Conservation (phyloP, 2,113 vertebrate species). For the Chionodraco myersi region DNA sequence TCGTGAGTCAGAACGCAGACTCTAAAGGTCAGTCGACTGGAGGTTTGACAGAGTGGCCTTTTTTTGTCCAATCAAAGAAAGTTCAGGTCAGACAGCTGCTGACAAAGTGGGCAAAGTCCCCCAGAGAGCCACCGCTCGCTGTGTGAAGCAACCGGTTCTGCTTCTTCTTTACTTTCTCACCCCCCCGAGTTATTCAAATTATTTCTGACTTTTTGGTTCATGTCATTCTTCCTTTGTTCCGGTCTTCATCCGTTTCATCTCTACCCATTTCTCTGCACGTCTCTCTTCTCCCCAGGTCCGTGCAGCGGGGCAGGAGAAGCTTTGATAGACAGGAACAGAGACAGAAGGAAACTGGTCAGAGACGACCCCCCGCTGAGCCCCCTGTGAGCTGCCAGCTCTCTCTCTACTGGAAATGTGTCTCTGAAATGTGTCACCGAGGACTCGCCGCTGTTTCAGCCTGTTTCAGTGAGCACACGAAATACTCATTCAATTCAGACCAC, state of each 20-base stretch:
- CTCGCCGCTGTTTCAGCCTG: not conserved
- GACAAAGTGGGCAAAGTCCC: constrained; percentile 54
- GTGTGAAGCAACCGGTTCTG: constrained; percentile 22
- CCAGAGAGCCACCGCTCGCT: constrained; percentile 25
- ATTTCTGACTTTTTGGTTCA: constrained; percentile 8
- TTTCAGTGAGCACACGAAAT: constrained; percentile 40
- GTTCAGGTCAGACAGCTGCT: constrained; percentile 46
- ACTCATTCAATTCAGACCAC: constrained; percentile 57
- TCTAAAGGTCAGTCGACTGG: constrained; percentile 52
- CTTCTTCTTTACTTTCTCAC: not conserved
- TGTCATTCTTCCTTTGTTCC: not conserved
- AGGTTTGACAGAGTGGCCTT: constrained; percentile 22
- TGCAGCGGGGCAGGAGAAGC: constrained; percentile 10
- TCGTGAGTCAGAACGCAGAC: not conserved
- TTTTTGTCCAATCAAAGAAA: constrained; percentile 39
- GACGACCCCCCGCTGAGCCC: constrained; percentile 43
- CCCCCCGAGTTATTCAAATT: constrained; percentile 1
- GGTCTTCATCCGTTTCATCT: not conserved
- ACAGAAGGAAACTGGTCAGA: constrained; percentile 28
- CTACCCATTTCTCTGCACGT: not conserved
- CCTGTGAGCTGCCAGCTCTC: constrained; percentile 16
- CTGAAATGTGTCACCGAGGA: not conserved
- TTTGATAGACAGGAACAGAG: constrained; percentile 35
- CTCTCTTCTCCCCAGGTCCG: not conserved
- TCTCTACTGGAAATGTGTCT: constrained; percentile 38